Base-by-base conservation (phyloP, 37 sponge, comb jelly and placozoan genomes). In the Chondrilla cf. caribensis region DNA sequence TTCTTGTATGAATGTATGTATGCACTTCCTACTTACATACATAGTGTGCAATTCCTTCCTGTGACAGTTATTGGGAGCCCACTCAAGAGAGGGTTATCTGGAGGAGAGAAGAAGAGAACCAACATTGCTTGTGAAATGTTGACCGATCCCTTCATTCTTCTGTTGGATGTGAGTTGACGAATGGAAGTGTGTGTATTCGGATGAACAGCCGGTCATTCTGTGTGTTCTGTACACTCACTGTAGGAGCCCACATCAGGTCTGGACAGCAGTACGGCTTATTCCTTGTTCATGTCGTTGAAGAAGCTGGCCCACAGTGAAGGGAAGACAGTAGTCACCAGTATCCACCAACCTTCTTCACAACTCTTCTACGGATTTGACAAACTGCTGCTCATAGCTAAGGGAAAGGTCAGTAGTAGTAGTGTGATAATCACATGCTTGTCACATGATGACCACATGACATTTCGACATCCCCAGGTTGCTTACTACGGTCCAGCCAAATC, bases 241-340 rank as follows among this genome's bases (percentile, higher is more conserved):
- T 65, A 86, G 87, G 95, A 94, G 82, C 95, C 95, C 24, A 94
- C 95, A 15, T 94, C 95, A 44, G 95, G 95, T 4, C 82, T 94
- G 67, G 95, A 94, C 87, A 87, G 89, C 51, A 92, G 84, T 80
- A 58, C 70, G 55, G 95, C 95, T n/a, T 73, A 80, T 38, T 60
- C 62, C 36, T 84, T 94, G 77, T 54, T 94, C 62, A 32, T 81
- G 59, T 68, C 41, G 17, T 71, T 94, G 32, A 65, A 58, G 41
- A 32, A 62, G 6, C 81, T 94, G 84, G 93, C 89, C 47, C 58
- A 28, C 42, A 55, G 62, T 0, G 66, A 87, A 51, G 81, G 83
- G 66, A 88, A 80, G 64, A 85, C 85, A 2, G 57, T 91, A 26
- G 60, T 94, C 54, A 78, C 87, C 15, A 87, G 89, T 44, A 88